Evolutionary conservation across 1,140 invertebrate genomes (phyloP).

Genomic region (Saccostrea cuccullata): DNA sequence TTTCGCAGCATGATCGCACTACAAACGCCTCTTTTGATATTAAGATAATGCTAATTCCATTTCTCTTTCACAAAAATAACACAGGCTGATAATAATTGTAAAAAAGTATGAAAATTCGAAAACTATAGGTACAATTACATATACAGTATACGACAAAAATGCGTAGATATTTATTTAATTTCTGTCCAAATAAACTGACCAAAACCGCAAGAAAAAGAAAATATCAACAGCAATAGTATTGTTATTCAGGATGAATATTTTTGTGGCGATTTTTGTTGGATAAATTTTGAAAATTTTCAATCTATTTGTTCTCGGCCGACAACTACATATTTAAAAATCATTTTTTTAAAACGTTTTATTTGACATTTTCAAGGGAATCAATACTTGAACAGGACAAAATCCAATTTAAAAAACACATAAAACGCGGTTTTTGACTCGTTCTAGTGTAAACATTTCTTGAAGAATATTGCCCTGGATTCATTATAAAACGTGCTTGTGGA

Average conservation of each 20-base stretch:
- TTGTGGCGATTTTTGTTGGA: background rate
- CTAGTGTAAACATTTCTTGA: constrained; percentile 14
- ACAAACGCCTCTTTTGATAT: background rate
- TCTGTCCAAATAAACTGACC: too few species aligned
- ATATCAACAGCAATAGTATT: too few species aligned
- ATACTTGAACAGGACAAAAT: background rate
- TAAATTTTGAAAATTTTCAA: background rate
- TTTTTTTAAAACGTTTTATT: background rate
- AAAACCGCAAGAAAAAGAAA: too few species aligned
- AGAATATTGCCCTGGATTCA: background rate
- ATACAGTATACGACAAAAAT: too few species aligned
- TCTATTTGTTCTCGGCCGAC: background rate
- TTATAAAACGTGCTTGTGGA: constrained; percentile 23
- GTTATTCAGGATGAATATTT: too few species aligned
- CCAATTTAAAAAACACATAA: constrained; percentile 30
- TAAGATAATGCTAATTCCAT: constrained; percentile 20
- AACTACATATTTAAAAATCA: background rate
- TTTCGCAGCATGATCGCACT: background rate
- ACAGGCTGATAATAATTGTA: background rate
- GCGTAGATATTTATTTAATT: too few species aligned
- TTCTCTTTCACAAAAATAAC: background rate
- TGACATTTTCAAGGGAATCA: background rate
- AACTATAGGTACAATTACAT: background rate
- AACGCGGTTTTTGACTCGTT: constrained; percentile 17
- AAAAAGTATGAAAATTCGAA: background rate